phyloP scores from a whole-genome alignment of 2,113 vertebrate species.

The Notiomystis cincta region DNA sequence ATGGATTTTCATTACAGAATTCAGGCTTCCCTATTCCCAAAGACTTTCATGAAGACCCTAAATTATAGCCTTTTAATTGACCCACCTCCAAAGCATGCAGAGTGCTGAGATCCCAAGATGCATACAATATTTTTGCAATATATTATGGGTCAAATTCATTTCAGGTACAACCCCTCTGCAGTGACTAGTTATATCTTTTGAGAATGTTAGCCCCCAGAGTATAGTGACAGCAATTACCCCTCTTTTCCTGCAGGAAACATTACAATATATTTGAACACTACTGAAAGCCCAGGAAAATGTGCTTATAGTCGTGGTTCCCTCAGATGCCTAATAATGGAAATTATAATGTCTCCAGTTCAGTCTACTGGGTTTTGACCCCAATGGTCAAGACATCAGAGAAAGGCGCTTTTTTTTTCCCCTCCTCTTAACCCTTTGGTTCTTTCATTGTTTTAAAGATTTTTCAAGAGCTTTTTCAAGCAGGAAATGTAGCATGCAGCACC shows the following conservation, averaged over 20 bases:
- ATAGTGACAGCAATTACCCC: constrained; percentile 62
- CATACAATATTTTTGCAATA: constrained; percentile 11
- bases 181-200: constrained; percentile 31
- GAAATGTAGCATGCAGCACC: background rate
- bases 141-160: constrained; percentile 62
- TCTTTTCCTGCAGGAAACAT: constrained; percentile 60
- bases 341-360: background rate
- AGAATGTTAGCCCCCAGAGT: constrained; percentile 48
- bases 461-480: background rate
- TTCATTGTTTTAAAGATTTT: background rate
- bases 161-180: constrained; percentile 18
- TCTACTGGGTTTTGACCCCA: constrained; percentile 1
- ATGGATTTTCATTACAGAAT: background rate
- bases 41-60: constrained; percentile 5
- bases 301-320: constrained; percentile 12
- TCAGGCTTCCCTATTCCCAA: background rate
- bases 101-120: constrained; percentile 25
- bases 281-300: constrained; percentile 17
- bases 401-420: background rate
- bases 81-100: background rate
- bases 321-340: constrained; percentile 40
- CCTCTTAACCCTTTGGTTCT: background rate
- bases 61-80: constrained; percentile 53
- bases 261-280: constrained; percentile 39
- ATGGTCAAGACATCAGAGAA: background rate